Conservation (phyloP, 2,888 invertebrate genomes). For the Andrena dorsata region DNA sequence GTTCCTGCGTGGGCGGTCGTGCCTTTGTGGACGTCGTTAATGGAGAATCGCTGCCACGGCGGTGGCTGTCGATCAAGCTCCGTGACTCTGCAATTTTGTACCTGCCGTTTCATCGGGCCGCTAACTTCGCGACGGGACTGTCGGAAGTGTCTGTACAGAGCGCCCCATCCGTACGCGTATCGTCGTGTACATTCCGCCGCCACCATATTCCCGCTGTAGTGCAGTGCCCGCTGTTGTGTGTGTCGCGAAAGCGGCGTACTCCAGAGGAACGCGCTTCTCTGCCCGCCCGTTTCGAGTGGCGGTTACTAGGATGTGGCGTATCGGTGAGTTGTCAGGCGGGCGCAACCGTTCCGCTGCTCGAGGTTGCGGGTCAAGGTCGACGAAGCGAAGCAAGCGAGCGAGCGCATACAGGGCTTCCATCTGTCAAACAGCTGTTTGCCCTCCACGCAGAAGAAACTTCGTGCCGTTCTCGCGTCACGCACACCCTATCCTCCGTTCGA, state of each 20-base stretch:
- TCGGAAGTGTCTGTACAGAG: slow-evolving; percentile 42
- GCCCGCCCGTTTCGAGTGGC: slow-evolving; percentile 59
- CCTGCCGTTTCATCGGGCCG: slow-evolving; percentile 53
- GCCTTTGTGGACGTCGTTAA: slow-evolving; percentile 70
- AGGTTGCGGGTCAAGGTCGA: slow-evolving; percentile 84
- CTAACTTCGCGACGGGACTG: slow-evolving; percentile 41
- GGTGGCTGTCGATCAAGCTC: slow-evolving; percentile 69
- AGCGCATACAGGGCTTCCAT: slow-evolving; percentile 77
- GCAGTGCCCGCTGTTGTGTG: slow-evolving; percentile 37
- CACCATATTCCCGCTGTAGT: slow-evolving; percentile 44
- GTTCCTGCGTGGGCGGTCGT: slow-evolving; percentile 66
- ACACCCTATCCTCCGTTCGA: slow-evolving; percentile 22
- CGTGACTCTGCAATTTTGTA: slow-evolving; percentile 80
- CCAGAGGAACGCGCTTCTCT: slow-evolving; percentile 49
- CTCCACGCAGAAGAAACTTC: slow-evolving; percentile 70
- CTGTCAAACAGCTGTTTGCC: slow-evolving; percentile 84
- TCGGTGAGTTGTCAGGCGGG: slow-evolving; percentile 79
- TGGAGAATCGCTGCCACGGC: slow-evolving; percentile 76
- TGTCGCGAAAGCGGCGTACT: slow-evolving; percentile 32
- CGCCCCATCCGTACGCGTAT: slow-evolving; percentile 51
- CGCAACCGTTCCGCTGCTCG: slow-evolving; percentile 70
- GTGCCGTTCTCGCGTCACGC: slow-evolving; percentile 26
- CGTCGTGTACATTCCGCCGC: slow-evolving; percentile 38
- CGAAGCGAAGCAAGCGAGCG: slow-evolving; percentile 60
- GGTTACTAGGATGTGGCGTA: slow-evolving; percentile 80